Evolutionary conservation across 1,140 invertebrate genomes (phyloP), one percentile per base, ranked within the genome.

Genomic region (Drosophila nigromelanica): DNA sequence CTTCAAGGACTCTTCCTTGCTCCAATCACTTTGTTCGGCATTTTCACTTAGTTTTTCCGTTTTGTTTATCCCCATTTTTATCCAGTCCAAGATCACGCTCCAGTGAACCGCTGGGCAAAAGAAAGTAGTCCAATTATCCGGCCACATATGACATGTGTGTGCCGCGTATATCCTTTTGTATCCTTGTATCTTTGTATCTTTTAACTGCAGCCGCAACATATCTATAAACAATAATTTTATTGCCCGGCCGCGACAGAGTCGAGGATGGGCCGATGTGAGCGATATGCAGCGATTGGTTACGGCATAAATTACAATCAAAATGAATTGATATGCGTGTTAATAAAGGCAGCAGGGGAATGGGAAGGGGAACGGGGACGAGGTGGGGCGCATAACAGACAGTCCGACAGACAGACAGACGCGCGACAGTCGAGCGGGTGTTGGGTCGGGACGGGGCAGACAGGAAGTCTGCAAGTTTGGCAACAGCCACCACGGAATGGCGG

Each of bases 281-380:
- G 82, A 87, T 87, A 87, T 87, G 82, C 82, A 89, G 76, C 82
- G 75, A 87, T 87, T 89, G 82, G 82, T 67, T 71, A 82, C 82
- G 82, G 82, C 79, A 87, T 87, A 87, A 87, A 87, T 87, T 87
- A 87, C 79, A 87, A 89, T 87, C 83, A 89, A 82, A 89, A 82
- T 89, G 82, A 87, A 87, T 87, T 87, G 83, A 87, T 87, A 87
- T 87, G 82, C 82, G 82, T 87, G 82, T 87, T 87, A 87, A 87
- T 87, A 87, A 87, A 89, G 75, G 51, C 45, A 39, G 42, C n/a
- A 1, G 58, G 47, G 45, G n/a, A 0, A 2, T 6, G 4, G 33
- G 11, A 10, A 35, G 24, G 42, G 40, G 42, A n/a, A 8, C 7
- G 7, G 37, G 8, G 35, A 8, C 11, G 5, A 27, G 33, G 40